phyloP scores from a whole-genome alignment of 1,140 invertebrate species.

The Megalonaias nervosa region DNA sequence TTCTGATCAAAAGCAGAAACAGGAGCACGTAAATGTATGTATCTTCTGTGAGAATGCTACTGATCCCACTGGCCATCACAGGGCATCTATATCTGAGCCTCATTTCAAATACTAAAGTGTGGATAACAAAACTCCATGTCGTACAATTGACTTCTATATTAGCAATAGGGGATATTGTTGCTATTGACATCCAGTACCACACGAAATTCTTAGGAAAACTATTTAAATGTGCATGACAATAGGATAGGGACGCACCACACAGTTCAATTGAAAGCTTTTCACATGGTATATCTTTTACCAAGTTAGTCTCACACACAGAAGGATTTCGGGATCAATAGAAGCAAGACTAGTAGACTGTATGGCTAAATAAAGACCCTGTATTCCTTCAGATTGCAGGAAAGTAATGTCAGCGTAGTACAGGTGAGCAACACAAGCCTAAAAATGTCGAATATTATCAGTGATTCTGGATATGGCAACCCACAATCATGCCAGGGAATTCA shows the following conservation, averaged over 20 bases:
- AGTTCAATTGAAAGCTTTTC: neutral
- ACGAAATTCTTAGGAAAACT: neutral
- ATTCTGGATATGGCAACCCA: neutral
- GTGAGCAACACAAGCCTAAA: neutral
- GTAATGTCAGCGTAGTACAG: neutral
- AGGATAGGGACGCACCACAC: neutral
- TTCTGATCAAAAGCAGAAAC: neutral
- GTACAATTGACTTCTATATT: neutral
- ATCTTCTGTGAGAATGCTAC: neutral
- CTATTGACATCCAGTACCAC: neutral
- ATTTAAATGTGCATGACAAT: neutral
- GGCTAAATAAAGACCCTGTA: neutral
- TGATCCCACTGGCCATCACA: neutral
- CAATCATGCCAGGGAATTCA: neutral
- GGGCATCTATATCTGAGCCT: constrained; percentile 1
- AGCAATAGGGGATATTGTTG: neutral
- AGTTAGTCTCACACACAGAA: neutral
- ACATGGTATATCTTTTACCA: neutral
- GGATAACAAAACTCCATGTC: neutral
- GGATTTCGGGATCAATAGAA: neutral
- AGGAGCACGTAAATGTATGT: neutral
- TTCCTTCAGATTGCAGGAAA: neutral
- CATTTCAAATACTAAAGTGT: neutral
- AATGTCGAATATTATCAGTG: neutral
- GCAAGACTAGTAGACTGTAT: no score